phyloP scores from a whole-genome alignment of 2,888 invertebrate genomes.

The Portevinia maculata region DNA sequence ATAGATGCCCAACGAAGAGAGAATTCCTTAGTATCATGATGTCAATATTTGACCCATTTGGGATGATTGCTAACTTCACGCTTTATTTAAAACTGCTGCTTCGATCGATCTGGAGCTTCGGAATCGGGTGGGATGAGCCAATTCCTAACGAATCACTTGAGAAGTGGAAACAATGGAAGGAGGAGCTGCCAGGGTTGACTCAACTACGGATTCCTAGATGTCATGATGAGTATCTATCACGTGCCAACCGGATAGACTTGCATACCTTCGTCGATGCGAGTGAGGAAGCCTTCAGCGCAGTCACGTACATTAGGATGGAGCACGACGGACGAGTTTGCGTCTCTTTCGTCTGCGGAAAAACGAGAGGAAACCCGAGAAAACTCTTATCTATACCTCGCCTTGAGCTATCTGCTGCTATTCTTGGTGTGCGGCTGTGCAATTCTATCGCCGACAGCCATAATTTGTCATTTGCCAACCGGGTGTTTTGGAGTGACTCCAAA shows the following conservation, averaged over 20 bases:
- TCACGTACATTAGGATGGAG: neutral
- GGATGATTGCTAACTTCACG: constrained; percentile 1
- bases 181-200: neutral
- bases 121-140: neutral
- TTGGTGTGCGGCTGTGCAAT: constrained; percentile 7
- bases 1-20: neutral
- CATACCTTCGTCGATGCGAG: constrained; percentile 18
- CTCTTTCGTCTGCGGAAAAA: constrained; percentile 14
- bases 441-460: too few relatives aligned
- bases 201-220: neutral
- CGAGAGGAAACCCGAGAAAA: neutral
- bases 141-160: neutral
- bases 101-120: neutral
- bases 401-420: constrained; percentile 12
- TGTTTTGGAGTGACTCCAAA: constrained; percentile 75
- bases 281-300: neutral
- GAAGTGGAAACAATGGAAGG: neutral
- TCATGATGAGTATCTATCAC: neutral
- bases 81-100: neutral
- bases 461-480: too few relatives aligned
- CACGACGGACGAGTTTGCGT: too few relatives aligned
- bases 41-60: neutral
- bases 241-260: neutral
- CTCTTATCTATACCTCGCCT: neutral
- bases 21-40: constrained; percentile 5